These are phyloP conservation scores for Rhizomys pruinosus DNA, from an alignment of 2,113 vertebrate species.

Conservation along the genomic window DNA sequence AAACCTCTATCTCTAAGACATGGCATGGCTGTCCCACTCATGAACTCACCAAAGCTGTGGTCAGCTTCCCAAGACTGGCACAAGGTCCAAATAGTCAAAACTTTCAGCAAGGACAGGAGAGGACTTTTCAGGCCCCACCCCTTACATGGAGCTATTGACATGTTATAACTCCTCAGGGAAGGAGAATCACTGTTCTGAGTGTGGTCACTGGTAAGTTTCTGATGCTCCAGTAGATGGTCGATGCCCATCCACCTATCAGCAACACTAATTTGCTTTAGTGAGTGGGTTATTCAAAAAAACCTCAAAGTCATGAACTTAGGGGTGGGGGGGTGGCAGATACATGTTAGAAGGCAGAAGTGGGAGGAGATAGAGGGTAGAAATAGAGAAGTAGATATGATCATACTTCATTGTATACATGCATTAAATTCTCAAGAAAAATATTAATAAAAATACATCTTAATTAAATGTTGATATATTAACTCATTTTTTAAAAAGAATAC, in stretches of 20 bases:
- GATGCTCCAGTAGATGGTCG: too few relatives aligned
- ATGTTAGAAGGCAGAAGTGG: too few relatives aligned
- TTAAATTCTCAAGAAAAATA: neutral
- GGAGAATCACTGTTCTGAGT: neutral
- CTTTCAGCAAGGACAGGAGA: neutral
- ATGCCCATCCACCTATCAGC: neutral
- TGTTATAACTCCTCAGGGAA: neutral
- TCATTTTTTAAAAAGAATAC: neutral
- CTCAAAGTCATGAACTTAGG: too few relatives aligned
- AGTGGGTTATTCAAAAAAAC: too few relatives aligned
- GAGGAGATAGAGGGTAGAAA: neutral
- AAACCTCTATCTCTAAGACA: neutral
- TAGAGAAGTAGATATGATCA: neutral
- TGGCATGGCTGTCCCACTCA: too few relatives aligned
- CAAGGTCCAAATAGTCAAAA: neutral
- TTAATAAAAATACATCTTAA: neutral
- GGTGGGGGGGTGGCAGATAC: too few relatives aligned
- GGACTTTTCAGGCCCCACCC: neutral
- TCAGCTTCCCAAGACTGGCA: neutral
- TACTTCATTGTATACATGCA: neutral
- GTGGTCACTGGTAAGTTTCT: neutral
- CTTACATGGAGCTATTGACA: neutral
- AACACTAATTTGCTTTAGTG: neutral
- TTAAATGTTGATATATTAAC: conserved; percentile 17
- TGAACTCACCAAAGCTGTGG: neutral